Evolutionary conservation across 1,140 invertebrate genomes (phyloP), one percentile per base, ranked within the genome.

Genomic region (Tetramorium alpestre): DNA sequence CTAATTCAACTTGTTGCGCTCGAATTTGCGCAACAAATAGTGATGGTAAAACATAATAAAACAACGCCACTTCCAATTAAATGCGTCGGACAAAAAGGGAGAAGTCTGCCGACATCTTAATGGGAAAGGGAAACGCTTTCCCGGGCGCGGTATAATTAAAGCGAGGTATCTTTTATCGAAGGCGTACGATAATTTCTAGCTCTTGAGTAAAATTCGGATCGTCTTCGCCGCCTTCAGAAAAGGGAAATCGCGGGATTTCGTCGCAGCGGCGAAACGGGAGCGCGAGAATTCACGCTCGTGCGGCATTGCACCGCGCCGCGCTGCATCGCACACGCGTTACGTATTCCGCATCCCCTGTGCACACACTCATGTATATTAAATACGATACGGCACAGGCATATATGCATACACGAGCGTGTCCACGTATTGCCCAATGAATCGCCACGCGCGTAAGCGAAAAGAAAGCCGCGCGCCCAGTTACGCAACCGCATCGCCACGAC

Each of bases 341-440:
- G 47, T 69, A 70, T 70, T 69, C 38, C 33, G 64, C 49, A 44
- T 70, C 64, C 22, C 1, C 13, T 18, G 13, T 16, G 62, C 6
- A 2, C n/a, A 3, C 8, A 54, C 38, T 16, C 22, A 4, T 25
- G 25, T 81, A 67, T 44, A n/a, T 44, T 67, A 67, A 67, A 22
- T 11, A 18, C 60, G 16, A 8, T 28, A 13, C 60, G 25, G 13
- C 22, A 64, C 47, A 11, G n/a, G 44, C 10, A 38, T n/a, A 22
- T 7, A 8, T 8, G 38, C 13, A 16, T 0, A 58, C 47, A 44
- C 44, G 65, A 85, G 72, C 51, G 22, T 54, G 77, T 49, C 78
- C 69, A 89, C 67, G 38, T 58, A 89, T 94, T 94, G 91, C 92
- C 92, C 90, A 94, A 93, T 92, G 91, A 92, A 93, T 93, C 91